Evolutionary conservation across 2,113 vertebrate species (phyloP).

Genomic region (Pedionomus torquatus): DNA sequence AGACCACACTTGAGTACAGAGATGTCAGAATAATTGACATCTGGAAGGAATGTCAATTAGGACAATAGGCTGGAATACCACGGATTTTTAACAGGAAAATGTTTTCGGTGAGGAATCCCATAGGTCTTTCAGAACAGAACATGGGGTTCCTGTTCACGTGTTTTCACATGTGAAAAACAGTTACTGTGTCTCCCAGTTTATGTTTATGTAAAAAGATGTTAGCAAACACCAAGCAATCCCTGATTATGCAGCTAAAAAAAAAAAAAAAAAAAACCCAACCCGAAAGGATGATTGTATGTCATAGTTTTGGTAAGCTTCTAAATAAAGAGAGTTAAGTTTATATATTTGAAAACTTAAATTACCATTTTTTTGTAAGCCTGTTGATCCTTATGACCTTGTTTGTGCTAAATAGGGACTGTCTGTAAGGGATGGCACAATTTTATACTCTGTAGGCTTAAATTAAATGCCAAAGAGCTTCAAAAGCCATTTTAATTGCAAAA

Average conservation of each 20-base stretch:
- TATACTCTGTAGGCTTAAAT: constrained; percentile 68
- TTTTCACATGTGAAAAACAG: background rate
- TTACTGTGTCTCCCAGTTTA: background rate
- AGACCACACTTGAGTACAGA: background rate
- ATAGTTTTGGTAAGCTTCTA: constrained; percentile 25
- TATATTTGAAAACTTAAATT: constrained; percentile 58
- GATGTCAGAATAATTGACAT: background rate
- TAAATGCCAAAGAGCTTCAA: constrained; percentile 72
- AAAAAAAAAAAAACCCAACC: background rate
- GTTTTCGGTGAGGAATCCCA: background rate
- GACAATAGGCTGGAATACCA: background rate
- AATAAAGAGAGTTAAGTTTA: constrained; percentile 37
- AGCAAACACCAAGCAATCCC: background rate
- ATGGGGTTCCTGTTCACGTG: background rate
- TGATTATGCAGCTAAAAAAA: background rate
- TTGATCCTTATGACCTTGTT: constrained; percentile 67
- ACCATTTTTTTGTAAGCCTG: constrained; percentile 42
- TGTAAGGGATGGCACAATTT: constrained; percentile 61
- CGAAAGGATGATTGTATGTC: background rate
- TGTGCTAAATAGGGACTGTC: constrained; percentile 68
- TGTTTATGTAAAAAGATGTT: background rate
- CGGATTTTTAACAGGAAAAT: background rate
- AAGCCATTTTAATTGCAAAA: constrained; percentile 76
- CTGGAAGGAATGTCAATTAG: no score
- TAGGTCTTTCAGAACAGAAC: background rate